Evolutionary conservation across 2,888 invertebrate species (phyloP).

Genomic region (Diloba caeruleocephala): DNA sequence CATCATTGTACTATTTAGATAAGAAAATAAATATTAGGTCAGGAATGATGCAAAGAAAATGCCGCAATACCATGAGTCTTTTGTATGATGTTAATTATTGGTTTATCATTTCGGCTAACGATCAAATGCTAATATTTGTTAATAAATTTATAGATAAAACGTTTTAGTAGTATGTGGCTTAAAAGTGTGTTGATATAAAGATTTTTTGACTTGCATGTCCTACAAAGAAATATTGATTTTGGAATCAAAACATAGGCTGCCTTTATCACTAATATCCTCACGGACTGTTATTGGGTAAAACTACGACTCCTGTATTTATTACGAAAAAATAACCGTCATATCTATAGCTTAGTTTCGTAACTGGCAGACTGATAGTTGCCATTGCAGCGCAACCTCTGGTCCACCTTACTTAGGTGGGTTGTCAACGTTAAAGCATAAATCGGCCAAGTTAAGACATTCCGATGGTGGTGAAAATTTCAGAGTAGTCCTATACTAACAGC

Average conservation of each 20-base stretch:
- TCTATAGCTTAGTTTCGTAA: too few species aligned
- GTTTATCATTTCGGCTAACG: constrained; percentile 29
- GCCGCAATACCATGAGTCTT: constrained; percentile 25
- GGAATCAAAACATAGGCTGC: not conserved
- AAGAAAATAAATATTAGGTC: constrained; percentile 64
- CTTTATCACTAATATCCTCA: not conserved
- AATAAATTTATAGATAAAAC: constrained; percentile 32
- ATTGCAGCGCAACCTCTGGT: too few species aligned
- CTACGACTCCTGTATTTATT: too few species aligned
- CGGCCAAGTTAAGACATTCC: too few species aligned
- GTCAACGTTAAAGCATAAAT: too few species aligned
- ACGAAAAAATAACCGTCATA: too few species aligned
- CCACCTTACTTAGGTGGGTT: too few species aligned
- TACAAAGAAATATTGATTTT: not conserved
- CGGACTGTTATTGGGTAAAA: too few species aligned
- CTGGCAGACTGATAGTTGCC: too few species aligned
- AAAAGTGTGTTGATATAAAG: constrained; percentile 13
- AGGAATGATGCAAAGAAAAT: constrained; percentile 54
- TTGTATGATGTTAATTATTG: constrained; percentile 34
- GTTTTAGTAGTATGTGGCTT: constrained; percentile 33
- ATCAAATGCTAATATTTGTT: constrained; percentile 27
- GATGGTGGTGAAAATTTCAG: too few species aligned
- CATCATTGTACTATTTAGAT: constrained; percentile 68
- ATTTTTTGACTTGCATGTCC: not conserved
- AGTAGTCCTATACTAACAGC: too few species aligned